Evolutionary conservation across 2,888 invertebrate species (phyloP).

Genomic region (Sesia bembeciformis): DNA sequence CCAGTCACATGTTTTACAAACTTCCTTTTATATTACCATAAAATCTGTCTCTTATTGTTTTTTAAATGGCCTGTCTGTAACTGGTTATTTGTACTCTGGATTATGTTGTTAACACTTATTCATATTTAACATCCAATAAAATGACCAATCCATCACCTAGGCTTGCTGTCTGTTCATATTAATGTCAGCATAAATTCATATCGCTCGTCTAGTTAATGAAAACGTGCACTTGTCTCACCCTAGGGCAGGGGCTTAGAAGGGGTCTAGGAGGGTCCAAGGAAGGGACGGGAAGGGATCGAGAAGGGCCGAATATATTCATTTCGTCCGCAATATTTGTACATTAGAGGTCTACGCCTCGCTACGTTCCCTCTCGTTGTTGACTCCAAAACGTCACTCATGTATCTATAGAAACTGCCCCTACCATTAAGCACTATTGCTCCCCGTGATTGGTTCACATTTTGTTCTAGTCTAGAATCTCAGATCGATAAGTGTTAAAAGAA

Average conservation of each 20-base stretch:
- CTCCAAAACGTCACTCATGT: conserved; percentile 41
- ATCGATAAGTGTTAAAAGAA: too few relatives aligned
- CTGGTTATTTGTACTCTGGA: too few relatives aligned
- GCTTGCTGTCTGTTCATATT: conserved; percentile 34
- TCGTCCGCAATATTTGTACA: conserved; percentile 73
- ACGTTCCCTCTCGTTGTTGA: conserved; percentile 50
- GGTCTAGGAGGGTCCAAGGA: conserved; percentile 19
- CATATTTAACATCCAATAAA: conserved; percentile 21
- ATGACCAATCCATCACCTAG: conserved; percentile 30
- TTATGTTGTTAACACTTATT: too few relatives aligned
- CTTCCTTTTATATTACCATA: too few relatives aligned
- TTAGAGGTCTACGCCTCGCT: conserved; percentile 69
- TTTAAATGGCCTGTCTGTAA: too few relatives aligned
- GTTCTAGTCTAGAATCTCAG: too few relatives aligned
- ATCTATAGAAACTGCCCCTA: too few relatives aligned
- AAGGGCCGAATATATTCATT: conserved; percentile 65
- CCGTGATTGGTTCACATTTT: too few relatives aligned
- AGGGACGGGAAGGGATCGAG: conserved; percentile 17
- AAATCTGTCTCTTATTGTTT: too few relatives aligned
- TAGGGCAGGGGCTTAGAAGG: conserved; percentile 14
- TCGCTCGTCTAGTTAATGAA: conserved; percentile 57
- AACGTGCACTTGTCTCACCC: conserved; percentile 45
- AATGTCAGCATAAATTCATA: conserved; percentile 54
- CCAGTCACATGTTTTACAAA: too few relatives aligned
- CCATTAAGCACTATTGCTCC: too few relatives aligned